Evolutionary conservation across 1,140 invertebrate genomes (phyloP), one percentile per base, ranked within the genome.

Genomic region (Chlorops oryzae): DNA sequence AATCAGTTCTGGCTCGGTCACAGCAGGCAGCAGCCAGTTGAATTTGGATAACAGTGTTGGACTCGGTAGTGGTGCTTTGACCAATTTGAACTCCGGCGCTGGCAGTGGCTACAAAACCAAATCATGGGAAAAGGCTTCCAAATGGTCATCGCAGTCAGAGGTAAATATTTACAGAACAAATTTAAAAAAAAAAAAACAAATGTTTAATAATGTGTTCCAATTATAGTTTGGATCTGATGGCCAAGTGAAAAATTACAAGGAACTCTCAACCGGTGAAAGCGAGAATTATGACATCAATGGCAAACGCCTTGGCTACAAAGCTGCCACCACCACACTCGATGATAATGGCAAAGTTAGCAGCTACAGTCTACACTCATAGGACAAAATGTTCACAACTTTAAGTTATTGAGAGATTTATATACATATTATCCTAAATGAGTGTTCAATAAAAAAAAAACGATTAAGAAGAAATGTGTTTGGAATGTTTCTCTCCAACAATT

Each of bases 71-170:
- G 46, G 40, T 42, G 10, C 17, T 22, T 24, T 10, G 12, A n/a
- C 10, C 38, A 24, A 13, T 27, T 18, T 25, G 15, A 41, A 24
- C 43, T 48, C 39, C 4, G 58, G 57, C 38, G 41, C 47, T 15
- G 64, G 57, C 43, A 53, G 52, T 46, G 49, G 52, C 50, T 72
- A 55, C 38, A 64, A 66, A 51, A 61, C 59, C 40, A 72, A 72
- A 57, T 63, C 69, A 28, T 72, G 70, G 70, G 66, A 72, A 60
- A 72, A 69, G 39, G 63, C 68, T 32, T 70, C 69, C 32, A 72
- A 72, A 54, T 72, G 70, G 70, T 66, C 70, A 5, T 69, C 65
- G 37, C 62, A 70, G 44, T 66, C 65, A 9, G 56, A 65, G 59
- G 69, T 72, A 42, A 55, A 51, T 50, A 21, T 44, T 13, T 9